Percentiles rank a stretch among this genome's conserved stretches.
Conservation (phyloP, 1,140 invertebrate species). For the Eriocheir sinensis region DNA sequence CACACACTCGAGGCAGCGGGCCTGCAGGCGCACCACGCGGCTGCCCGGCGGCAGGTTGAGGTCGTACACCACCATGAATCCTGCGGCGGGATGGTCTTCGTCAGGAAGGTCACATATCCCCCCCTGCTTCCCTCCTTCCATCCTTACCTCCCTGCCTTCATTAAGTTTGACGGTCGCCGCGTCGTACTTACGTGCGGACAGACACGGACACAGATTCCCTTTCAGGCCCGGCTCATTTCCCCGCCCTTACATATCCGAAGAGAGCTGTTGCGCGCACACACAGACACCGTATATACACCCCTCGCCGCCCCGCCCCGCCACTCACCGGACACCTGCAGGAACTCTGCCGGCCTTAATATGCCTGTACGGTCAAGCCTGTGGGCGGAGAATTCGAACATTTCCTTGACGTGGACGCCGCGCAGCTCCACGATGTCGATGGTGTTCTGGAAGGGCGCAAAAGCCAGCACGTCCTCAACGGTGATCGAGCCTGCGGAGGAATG, state of each 20-base stretch:
- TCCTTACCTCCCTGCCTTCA: no score
- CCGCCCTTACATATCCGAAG: no score
- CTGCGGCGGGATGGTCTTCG: slow-evolving; percentile 80
- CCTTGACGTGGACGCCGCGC: slow-evolving; percentile 85
- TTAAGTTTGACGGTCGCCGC: no score
- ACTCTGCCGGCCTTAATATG: slow-evolving; percentile 84
- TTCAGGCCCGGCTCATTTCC: no score
- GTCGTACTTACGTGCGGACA: no score
- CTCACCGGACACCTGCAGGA: slow-evolving; percentile 85
- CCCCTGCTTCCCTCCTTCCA: no score
- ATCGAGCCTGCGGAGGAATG: slow-evolving; percentile 84
- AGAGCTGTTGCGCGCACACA: no score
- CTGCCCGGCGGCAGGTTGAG: slow-evolving; percentile 83
- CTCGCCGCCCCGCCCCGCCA: no score
- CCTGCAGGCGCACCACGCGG: slow-evolving; percentile 84
- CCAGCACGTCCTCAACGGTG: slow-evolving; percentile 86
- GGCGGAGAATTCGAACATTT: slow-evolving; percentile 86
- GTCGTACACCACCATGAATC: slow-evolving; percentile 83
- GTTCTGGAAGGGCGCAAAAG: slow-evolving; percentile 88
- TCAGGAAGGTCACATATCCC: neutral
- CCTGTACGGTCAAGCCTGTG: slow-evolving; percentile 83
- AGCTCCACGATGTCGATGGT: slow-evolving; percentile 86
- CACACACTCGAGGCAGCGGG: slow-evolving; percentile 86
- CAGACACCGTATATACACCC: neutral
- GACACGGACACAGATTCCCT: no score